A percentile compares a stretch with the other conserved stretches of the same genome.
phyloP scores from a whole-genome alignment of 2,888 invertebrate species.

The Ormyrus labotus region DNA sequence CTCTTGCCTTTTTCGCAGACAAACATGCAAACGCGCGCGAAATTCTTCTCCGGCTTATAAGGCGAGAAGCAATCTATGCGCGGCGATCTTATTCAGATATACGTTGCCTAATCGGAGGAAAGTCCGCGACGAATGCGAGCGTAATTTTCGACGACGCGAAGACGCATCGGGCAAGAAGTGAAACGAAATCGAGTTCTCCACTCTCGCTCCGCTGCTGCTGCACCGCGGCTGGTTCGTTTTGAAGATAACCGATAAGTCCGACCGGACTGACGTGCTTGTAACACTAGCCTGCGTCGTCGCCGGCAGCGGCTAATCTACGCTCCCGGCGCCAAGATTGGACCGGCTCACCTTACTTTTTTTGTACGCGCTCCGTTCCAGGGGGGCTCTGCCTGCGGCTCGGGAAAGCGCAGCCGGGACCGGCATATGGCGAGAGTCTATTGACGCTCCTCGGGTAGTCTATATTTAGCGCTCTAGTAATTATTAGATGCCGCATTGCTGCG shows the following conservation, averaged over 20 bases:
- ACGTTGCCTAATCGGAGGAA: not conserved
- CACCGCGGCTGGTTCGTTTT: constrained; percentile 34
- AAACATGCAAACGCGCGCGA: not conserved
- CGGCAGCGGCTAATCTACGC: constrained; percentile 40
- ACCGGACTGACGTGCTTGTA: constrained; percentile 24
- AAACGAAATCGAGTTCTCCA: constrained; percentile 47
- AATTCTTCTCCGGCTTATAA: not conserved
- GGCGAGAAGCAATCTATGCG: constrained; percentile 5
- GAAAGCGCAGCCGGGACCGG: too few relatives aligned
- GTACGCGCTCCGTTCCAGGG: too few relatives aligned
- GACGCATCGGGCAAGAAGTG: not conserved
- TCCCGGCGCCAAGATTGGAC: constrained; percentile 54
- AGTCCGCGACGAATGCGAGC: not conserved
- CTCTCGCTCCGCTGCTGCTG: not conserved
- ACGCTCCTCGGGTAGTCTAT: not conserved
- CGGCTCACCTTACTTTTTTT: constrained; percentile 24
- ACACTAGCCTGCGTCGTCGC: constrained; percentile 26
- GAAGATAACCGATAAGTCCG: constrained; percentile 59
- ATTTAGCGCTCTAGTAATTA: not conserved
- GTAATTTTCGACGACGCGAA: not conserved
- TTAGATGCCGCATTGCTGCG: not conserved
- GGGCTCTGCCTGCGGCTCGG: too few relatives aligned
- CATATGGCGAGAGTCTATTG: not conserved
- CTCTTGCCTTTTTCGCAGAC: constrained; percentile 3
- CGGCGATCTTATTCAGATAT: constrained; percentile 13